Conservation (phyloP, 2,113 vertebrate genomes). For the Chlamydotis undulata region DNA sequence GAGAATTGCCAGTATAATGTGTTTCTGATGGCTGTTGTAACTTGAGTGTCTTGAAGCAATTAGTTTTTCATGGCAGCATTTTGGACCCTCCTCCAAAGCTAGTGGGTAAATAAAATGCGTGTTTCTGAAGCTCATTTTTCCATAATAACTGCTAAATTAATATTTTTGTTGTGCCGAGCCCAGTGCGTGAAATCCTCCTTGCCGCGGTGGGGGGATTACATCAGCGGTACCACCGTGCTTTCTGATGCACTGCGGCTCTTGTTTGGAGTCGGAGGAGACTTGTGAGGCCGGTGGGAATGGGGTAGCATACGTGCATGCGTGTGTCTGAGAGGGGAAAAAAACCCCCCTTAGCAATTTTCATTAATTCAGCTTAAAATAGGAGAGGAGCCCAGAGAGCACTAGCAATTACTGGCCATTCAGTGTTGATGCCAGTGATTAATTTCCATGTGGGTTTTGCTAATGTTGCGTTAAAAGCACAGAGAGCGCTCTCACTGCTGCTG, state of each 20-base stretch:
- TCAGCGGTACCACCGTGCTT: background rate
- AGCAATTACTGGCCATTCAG: background rate
- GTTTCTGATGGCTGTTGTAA: background rate
- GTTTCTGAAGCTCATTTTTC: background rate
- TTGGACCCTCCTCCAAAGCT: background rate
- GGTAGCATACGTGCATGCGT: no score
- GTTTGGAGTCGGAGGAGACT: background rate
- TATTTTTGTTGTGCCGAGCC: background rate
- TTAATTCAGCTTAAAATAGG: background rate
- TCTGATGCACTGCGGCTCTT: background rate
- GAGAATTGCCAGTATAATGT: background rate
- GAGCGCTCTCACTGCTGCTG: background rate
- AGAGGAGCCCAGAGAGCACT: background rate
- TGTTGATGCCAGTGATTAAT: background rate
- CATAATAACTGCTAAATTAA: background rate
- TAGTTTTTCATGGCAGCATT: background rate
- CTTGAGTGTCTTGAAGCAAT: background rate
- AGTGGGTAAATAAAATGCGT: background rate
- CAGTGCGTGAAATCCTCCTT: background rate
- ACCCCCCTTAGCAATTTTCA: background rate
- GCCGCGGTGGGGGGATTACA: background rate
- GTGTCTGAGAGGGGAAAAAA: background rate
- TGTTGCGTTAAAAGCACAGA: fast-evolving
- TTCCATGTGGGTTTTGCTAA: background rate
- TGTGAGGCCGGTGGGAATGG: background rate